Conservation (phyloP, 2,113 vertebrate genomes). For the Pachypanchax playfairii region DNA sequence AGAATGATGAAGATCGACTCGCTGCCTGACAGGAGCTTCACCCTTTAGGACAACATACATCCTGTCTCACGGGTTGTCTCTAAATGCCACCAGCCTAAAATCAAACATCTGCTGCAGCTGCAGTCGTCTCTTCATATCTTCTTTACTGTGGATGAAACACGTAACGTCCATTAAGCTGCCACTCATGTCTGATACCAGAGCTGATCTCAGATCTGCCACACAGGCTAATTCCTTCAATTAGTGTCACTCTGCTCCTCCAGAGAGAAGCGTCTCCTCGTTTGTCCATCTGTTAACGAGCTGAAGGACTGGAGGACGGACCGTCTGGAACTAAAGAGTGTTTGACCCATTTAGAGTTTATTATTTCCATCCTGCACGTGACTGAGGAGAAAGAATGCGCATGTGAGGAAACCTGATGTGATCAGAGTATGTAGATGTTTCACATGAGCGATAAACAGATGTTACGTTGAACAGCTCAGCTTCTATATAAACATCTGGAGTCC, state of each 20-base stretch:
- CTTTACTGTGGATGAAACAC: constrained; percentile 25
- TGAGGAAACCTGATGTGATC: no score
- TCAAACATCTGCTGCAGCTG: constrained; percentile 1
- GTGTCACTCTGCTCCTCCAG: background rate
- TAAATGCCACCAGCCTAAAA: no score
- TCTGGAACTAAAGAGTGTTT: background rate
- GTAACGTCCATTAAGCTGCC: constrained; percentile 24
- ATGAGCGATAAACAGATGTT: no score
- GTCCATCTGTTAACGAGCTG: constrained; percentile 1
- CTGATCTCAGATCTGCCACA: constrained; percentile 6
- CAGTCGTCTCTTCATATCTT: background rate
- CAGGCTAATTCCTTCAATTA: constrained; percentile 46
- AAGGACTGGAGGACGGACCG: background rate
- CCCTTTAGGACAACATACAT: no score
- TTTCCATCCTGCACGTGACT: background rate
- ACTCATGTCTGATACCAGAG: background rate
- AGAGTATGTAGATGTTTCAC: no score
- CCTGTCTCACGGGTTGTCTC: no score
- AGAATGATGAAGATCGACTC: no score
- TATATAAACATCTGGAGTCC: no score
- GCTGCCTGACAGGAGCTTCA: no score
- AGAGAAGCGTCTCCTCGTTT: background rate
- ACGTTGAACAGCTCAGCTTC: no score
- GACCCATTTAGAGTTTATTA: constrained; percentile 7
- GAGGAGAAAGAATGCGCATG: constrained; percentile 5